Conservation (phyloP, 2,888 invertebrate genomes). For the Dolichopus griseipennis region DNA sequence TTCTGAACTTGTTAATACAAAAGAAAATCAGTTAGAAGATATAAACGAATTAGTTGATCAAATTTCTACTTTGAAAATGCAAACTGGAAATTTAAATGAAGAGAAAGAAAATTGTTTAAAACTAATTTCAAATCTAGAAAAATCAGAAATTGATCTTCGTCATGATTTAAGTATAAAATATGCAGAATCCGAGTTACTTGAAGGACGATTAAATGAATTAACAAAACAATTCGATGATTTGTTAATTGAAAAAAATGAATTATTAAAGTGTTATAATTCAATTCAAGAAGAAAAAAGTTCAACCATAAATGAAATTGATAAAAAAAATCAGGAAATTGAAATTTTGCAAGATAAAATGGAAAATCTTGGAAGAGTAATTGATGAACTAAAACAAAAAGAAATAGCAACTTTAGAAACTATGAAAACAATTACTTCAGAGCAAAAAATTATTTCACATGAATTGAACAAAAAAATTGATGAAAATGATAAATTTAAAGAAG, state of each 20-base stretch:
- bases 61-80: neutral
- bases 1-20: neutral
- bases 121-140: slow-evolving; percentile 7
- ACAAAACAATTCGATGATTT: neutral
- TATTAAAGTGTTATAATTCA: neutral
- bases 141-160: neutral
- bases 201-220: neutral
- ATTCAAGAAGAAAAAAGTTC: neutral
- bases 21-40: neutral
- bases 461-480: neutral
- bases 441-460: no score
- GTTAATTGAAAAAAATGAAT: neutral
- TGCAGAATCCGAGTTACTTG: neutral
- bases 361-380: no score
- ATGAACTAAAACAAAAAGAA: no score
- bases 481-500: slow-evolving; percentile 15
- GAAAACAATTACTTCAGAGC: no score
- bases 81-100: neutral
- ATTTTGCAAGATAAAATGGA: neutral
- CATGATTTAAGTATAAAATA: slow-evolving; percentile 1
- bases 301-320: neutral
- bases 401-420: no score
- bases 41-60: neutral
- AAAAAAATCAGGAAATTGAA: neutral
- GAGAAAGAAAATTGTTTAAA: neutral